Evolutionary conservation across 2,888 invertebrate genomes (phyloP), one percentile per base, ranked within the genome.

Genomic region (Crioceris asparagi): DNA sequence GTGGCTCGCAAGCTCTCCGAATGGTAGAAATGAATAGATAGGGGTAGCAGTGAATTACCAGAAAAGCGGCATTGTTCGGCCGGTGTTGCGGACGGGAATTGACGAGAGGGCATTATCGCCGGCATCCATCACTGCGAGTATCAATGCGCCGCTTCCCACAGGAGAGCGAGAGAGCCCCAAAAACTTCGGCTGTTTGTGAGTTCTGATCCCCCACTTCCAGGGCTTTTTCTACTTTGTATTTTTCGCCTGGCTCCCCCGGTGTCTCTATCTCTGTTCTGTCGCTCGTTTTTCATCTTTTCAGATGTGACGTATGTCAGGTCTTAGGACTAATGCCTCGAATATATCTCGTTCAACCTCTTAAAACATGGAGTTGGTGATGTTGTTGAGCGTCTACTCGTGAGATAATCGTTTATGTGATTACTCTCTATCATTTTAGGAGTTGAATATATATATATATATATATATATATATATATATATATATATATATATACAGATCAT

Each of bases 41-140:
- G 62, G 60, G 60, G 59, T 57, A 57, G 52, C 57, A 62, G 60
- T 61, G 63, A 61, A 59, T 61, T 62, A 61, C 61, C 56, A 12
- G 26, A 57, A 54, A 54, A 56, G 55, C 54, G 60, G 65, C 70
- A 64, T 69, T 68, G 70, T 70, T 68, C 66, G 71, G 68, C 64
- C 63, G 62, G 64, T 66, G 66, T 60, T 62, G 61, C 61, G 62
- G 67, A 67, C 66, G 61, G 62, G 65, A 64, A 68, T 67, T 67
- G 67, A 68, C 66, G 66, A 66, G 62, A 61, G 60, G 62, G 63
- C 65, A 68, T 68, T 68, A 68, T 68, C 68, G 62, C 67, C 57
- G 51, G 54, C 62, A 68, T 68, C 64, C 64, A 66, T 68, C 68
- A 67, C 61, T 56, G 61, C 58, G 59, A 61, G 64, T 65, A 65